phyloP scores from a whole-genome alignment of 2,888 invertebrate species.

The Nebria brevicollis region DNA sequence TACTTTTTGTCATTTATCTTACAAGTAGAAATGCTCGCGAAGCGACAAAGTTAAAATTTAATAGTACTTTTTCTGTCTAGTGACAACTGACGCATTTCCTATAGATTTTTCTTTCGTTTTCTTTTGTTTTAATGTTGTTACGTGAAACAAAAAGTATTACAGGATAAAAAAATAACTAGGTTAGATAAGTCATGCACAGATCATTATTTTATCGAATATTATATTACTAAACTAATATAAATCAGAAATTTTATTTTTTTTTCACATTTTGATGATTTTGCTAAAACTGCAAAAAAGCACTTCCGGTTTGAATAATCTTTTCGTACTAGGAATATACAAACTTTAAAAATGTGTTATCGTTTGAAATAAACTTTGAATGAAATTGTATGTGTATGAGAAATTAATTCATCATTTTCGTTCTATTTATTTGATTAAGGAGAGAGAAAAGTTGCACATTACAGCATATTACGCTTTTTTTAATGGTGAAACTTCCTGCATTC shows the following conservation, averaged over 20 bases:
- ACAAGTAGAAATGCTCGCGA: background rate
- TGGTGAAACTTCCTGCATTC: constrained; percentile 52
- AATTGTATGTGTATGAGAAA: background rate
- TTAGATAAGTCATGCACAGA: background rate
- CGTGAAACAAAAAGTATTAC: background rate
- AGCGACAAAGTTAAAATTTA: constrained; percentile 1
- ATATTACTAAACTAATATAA: too few relatives aligned
- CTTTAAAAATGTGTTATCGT: too few relatives aligned
- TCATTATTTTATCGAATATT: background rate
- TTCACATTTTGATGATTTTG: too few relatives aligned
- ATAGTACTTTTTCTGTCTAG: background rate
- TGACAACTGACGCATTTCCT: background rate
- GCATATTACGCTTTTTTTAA: constrained; percentile 40
- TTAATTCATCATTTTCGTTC: constrained; percentile 42
- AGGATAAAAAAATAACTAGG: background rate
- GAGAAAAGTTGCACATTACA: too few relatives aligned
- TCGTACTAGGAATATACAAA: too few relatives aligned
- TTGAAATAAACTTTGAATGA: too few relatives aligned
- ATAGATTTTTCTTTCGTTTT: background rate
- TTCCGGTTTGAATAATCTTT: too few relatives aligned
- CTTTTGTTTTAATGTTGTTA: background rate
- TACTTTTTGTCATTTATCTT: constrained; percentile 1
- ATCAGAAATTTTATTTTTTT: too few relatives aligned
- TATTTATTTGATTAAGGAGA: constrained; percentile 42
- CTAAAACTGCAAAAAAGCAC: too few relatives aligned